Evolutionary conservation across 1,140 invertebrate genomes (phyloP), one percentile per base, ranked within the genome.

Genomic region (Batillaria attramentaria): DNA sequence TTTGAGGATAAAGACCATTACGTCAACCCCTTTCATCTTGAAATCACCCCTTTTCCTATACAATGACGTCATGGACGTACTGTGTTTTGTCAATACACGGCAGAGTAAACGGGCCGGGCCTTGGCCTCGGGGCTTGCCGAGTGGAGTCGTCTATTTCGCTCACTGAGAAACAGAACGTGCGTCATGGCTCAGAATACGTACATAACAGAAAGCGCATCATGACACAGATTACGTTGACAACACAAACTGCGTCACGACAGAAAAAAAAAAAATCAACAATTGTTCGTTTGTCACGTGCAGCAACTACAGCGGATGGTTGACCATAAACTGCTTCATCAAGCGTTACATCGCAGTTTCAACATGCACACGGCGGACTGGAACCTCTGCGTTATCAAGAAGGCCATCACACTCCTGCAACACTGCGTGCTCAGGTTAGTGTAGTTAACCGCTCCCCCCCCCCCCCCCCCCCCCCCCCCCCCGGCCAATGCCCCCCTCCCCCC

Each of bases 311-410:
- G 79, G 41, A 82, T 87, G 80, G 57, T 87, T n/a, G 85, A 89
- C 46, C 70, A 82, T n/a, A 84, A 87, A 16, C 78, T 84, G n/a
- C 66, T 89, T 37, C 65, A 87, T 76, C 74, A 75, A 57, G 79
- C 82, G 1, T 76, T 89, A 2, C 85, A 89, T 43, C 77, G 82
- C 57, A 87, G 87, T 18, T 83, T 85, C 76, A 89, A 89, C 78
- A 82, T 86, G 66, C 88, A 89, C 84, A 87, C 86, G 31, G 87
- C 83, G 28, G 86, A 87, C 46, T 89, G 88, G 88, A 89, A 89
- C 62, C 73, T 85, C 41, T 81, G 84, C 43, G 84, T 84, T 24
- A 80, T 89, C 10, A 77, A 73, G 1, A 86, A 85, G 57, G 76
- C 81, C 28, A 31, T 88, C 2, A 42, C 46, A 24, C 68, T 88